phyloP scores from a whole-genome alignment of 2,113 vertebrate species.

The Pardalotus punctatus region DNA sequence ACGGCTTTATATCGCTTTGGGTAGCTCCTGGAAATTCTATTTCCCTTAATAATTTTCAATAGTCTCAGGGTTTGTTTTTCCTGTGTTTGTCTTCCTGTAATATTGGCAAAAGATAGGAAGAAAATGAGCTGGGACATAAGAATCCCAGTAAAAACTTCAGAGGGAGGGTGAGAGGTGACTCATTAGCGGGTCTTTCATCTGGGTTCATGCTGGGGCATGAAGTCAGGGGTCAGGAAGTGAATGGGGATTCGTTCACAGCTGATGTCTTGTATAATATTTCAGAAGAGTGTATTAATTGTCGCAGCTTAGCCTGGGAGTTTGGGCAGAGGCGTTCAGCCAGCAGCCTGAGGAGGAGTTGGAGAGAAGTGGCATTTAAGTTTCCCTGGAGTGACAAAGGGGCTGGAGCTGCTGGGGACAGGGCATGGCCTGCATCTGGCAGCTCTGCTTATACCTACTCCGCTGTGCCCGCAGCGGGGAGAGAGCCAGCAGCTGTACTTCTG shows the following conservation, averaged over 20 bases:
- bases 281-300: neutral
- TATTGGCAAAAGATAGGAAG: constrained; percentile 10
- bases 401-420: neutral
- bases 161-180: neutral
- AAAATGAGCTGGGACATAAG: neutral
- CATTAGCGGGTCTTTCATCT: constrained; percentile 20
- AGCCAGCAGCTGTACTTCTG: neutral
- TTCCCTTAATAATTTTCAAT: constrained; percentile 4
- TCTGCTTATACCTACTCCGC: neutral
- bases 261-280: constrained; percentile 9
- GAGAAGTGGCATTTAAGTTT: neutral
- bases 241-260: neutral
- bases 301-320: neutral
- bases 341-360: neutral
- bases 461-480: rapidly evolving
- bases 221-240: constrained; percentile 17
- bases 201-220: neutral
- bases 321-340: neutral
- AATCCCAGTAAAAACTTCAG: neutral
- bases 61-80: constrained; percentile 31
- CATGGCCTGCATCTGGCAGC: neutral
- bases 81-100: neutral
- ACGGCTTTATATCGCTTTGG: neutral
- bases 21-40: neutral
- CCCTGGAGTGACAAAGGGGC: neutral